These are phyloP conservation scores for Apomyelois bistriatella DNA, from an alignment of 2,888 invertebrate species.

Conservation along the genomic window DNA sequence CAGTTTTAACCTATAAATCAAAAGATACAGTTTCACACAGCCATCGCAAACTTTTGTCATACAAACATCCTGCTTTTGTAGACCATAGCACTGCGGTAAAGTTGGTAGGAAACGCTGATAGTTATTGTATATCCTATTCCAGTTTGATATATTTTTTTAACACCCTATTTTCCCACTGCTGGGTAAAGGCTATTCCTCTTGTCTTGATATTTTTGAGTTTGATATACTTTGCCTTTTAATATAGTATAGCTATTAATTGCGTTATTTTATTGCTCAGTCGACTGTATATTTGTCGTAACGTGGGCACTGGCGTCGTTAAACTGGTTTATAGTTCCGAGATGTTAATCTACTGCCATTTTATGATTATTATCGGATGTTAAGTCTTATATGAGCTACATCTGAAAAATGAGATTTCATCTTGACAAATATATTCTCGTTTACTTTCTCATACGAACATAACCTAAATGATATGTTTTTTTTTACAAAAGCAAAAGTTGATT, in stretches of 20 bases:
- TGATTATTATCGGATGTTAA: conserved; percentile 21
- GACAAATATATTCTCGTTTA: not conserved
- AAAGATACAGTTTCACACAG: no score
- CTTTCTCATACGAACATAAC: not conserved
- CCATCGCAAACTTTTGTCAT: not conserved
- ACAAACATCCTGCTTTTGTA: not conserved
- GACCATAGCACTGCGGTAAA: conserved; percentile 5
- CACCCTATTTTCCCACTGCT: no score
- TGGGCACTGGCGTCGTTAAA: conserved; percentile 21
- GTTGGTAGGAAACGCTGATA: conserved; percentile 5
- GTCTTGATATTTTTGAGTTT: no score
- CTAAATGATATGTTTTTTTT: not conserved
- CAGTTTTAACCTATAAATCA: no score
- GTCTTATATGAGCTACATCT: not conserved
- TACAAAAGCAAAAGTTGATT: no score
- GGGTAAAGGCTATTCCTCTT: no score
- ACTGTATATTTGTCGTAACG: conserved; percentile 18
- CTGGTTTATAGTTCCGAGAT: conserved; percentile 28
- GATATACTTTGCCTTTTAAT: conserved; percentile 19
- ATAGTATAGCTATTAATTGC: conserved; percentile 14
- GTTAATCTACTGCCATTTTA: conserved; percentile 28
- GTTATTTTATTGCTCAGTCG: conserved; percentile 19
- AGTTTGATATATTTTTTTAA: conserved; percentile 20
- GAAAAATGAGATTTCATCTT: not conserved
- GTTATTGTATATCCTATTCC: conserved; percentile 2